A percentile compares a stretch with the other conserved stretches of the same genome.
Conservation (phyloP, 2,797 vertebrate species). For the Hoplostethus atlanticus region DNA sequence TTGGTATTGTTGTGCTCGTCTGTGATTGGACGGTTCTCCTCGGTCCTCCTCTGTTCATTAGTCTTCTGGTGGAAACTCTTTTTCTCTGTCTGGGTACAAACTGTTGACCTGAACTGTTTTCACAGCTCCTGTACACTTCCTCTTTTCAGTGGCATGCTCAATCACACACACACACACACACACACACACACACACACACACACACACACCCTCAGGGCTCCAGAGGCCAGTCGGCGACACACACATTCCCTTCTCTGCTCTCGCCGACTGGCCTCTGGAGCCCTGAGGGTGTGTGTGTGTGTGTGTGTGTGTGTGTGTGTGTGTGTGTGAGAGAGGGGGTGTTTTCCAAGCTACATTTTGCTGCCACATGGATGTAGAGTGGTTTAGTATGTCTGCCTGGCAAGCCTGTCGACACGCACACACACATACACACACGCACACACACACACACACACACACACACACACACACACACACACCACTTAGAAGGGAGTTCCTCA, state of each 20-base stretch:
- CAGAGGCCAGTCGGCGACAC: constrained; percentile 23
- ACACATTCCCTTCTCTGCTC: no score
- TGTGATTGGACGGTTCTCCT: no score
- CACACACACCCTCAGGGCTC: constrained; percentile 28
- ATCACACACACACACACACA: constrained; percentile 41
- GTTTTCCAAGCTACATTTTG: constrained; percentile 80
- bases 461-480: constrained; percentile 42
- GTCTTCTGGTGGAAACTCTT: background rate
- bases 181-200: constrained; percentile 9
- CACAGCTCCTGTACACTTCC: constrained; percentile 79
- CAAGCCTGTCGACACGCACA: constrained; percentile 56
- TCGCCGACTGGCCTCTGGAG: constrained; percentile 70
- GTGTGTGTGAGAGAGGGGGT: constrained; percentile 59
- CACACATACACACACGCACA: constrained; percentile 46
- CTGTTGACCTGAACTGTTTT: constrained; percentile 76
- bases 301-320: constrained; percentile 38
- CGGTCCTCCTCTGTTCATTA: background rate
- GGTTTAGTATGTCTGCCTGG: constrained; percentile 83
- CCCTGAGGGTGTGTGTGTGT: constrained; percentile 56
- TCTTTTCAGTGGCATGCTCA: constrained; percentile 62
- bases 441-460: constrained; percentile 24
- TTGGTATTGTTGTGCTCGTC: no score
- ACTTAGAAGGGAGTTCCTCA: constrained; percentile 79
- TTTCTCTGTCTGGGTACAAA: constrained; percentile 53
- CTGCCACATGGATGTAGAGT: constrained; percentile 82